phyloP scores from a whole-genome alignment of 2,113 vertebrate species.

The Seriola rivoliana region DNA sequence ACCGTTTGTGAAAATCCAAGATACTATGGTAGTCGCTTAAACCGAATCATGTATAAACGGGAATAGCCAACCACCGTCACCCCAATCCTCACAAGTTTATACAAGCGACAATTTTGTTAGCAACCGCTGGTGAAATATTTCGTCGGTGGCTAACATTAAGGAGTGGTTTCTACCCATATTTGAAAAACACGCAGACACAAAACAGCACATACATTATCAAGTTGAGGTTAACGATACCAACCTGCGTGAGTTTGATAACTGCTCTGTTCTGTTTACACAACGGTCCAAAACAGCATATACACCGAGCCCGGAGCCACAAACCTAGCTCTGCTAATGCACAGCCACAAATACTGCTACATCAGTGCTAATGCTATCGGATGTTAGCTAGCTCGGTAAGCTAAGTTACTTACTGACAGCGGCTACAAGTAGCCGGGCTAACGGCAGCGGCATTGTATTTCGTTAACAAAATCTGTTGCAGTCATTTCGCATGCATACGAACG shows the following conservation, averaged over 20 bases:
- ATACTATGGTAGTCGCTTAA: background rate
- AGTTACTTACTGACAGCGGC: conserved; percentile 54
- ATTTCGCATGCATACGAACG: background rate
- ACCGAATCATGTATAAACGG: background rate
- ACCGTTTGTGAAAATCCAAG: background rate
- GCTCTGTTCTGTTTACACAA: background rate
- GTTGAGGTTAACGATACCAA: background rate
- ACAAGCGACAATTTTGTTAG: conserved; percentile 5
- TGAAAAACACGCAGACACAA: conserved; percentile 21
- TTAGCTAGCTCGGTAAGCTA: conserved; percentile 62
- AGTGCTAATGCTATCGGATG: conserved; percentile 40
- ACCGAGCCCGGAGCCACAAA: conserved; percentile 6
- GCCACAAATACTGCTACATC: conserved; percentile 22
- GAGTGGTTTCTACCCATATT: conserved; percentile 48
- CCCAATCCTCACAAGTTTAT: background rate
- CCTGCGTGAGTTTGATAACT: background rate
- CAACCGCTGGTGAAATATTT: conserved; percentile 4
- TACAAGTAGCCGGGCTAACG: conserved; percentile 55
- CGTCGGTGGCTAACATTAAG: conserved; percentile 45
- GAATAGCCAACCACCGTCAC: background rate
- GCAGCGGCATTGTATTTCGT: background rate
- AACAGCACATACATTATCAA: background rate
- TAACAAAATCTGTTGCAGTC: background rate
- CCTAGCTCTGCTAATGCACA: conserved; percentile 26
- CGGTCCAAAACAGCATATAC: conserved; percentile 10